Evolutionary conservation across 2,797 vertebrate species (phyloP), one percentile per base, ranked within the genome.

Genomic region (Steatocranus sp.): DNA sequence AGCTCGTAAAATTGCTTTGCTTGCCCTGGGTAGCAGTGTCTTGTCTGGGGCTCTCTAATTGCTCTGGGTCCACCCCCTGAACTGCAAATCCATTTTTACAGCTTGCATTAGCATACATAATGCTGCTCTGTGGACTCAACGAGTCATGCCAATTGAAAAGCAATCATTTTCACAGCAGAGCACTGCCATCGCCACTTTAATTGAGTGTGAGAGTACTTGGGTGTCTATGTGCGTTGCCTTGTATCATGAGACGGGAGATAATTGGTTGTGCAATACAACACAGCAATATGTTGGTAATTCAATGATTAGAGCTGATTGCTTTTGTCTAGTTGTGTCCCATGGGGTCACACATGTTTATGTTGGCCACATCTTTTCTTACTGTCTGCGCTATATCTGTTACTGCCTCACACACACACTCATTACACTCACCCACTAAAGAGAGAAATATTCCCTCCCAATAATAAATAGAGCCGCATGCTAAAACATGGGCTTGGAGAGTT

Each of bases 91-190:
- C 82, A 32, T 94, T 91, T 93, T 95, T 95, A 94, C 92, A 93
- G 91, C 91, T 89, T 84, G 86, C 87, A 96, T 96, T 96, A 95
- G 94, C 95, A 96, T 96, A 95, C 83, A 93, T 94, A 95, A 95
- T 94, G 89, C 91, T 86, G 93, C 94, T 95, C 94, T 88, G 91
- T 94, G 94, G 93, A 95, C 82, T 88, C 91, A 89, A 83, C 93
- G 91, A 95, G 89, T 86, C 94, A 87, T 80, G 87, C 91, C 91
- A 91, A 94, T 94, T 95, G 94, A 95, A 93, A 93, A 84, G 91
- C 94, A 94, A 94, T 95, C 83, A 91, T 95, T 94, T 93, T 89
- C 93, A 89, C 91, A 90, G 92, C 90, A 74, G 87, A 91, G 79
- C 68, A 79, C 82, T 84, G 90, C 87, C 92, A 91, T 89, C 80